Conservation (phyloP, 1,140 invertebrate genomes). For the Cotesia vestalis region DNA sequence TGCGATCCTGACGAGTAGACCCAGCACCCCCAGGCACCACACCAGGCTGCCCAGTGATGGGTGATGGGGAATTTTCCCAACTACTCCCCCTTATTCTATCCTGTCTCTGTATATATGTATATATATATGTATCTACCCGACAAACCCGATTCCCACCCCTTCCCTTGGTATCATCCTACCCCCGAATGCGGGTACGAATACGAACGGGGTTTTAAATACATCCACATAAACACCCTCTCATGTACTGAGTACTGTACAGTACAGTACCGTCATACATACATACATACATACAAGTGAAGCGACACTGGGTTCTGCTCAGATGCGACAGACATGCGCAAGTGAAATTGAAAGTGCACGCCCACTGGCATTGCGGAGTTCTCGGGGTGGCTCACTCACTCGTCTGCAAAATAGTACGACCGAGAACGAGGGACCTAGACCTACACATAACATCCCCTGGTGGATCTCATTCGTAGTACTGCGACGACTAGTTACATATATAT, state of each 20-base stretch:
- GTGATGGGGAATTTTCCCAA: conserved; percentile 35
- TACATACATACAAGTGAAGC: neutral
- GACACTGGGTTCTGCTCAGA: conserved; percentile 15
- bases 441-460: conserved; percentile 48
- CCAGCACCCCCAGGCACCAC: conserved; percentile 1
- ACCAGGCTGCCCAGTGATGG: conserved; percentile 31
- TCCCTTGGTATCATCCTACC: too few relatives aligned
- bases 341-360: conserved; percentile 64
- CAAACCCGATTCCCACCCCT: neutral
- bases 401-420: too few relatives aligned
- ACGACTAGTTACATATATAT: too few relatives aligned
- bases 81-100: conserved; percentile 1
- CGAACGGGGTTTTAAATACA: conserved; percentile 30
- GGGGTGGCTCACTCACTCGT: too few relatives aligned
- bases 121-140: neutral
- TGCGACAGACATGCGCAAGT: conserved; percentile 52
- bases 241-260: neutral
- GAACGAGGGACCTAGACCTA: conserved; percentile 60
- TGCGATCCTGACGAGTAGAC: conserved; percentile 45
- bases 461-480: neutral
- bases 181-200: too few relatives aligned
- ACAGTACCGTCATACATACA: neutral
- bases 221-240: conserved; percentile 4
- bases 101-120: neutral
- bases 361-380: conserved; percentile 51